Conservation (phyloP, 2,888 invertebrate species). For the Euproctis similis region DNA sequence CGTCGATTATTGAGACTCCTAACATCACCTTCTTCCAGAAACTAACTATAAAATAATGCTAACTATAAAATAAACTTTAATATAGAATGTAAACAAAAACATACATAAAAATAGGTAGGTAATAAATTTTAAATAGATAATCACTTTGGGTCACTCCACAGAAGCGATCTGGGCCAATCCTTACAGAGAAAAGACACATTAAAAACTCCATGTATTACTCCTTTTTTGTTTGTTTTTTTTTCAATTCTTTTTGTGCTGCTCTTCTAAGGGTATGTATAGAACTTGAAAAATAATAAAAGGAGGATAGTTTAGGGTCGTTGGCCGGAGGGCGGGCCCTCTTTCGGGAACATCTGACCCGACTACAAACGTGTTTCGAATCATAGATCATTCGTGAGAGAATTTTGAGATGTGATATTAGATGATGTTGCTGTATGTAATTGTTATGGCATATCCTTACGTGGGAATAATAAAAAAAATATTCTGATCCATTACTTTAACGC, state of each 20-base stretch:
- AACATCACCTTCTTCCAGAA: too few species aligned
- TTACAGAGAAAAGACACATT: constrained; percentile 17
- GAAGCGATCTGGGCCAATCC: constrained; percentile 1
- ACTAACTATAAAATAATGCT: too few species aligned
- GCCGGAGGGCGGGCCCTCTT: constrained; percentile 27
- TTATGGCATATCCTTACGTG: constrained; percentile 1
- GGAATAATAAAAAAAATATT: too few species aligned
- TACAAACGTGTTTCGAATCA: constrained; percentile 34
- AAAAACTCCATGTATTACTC: constrained; percentile 13
- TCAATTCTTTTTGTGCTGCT: too few species aligned
- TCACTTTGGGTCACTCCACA: constrained; percentile 8
- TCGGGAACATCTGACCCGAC: constrained; percentile 27
- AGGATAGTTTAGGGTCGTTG: constrained; percentile 28
- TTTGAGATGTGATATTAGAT: constrained; percentile 15
- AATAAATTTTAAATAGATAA: constrained; percentile 1
- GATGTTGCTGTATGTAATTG: constrained; percentile 6
- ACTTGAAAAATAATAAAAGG: constrained; percentile 28
- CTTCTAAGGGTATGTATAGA: constrained; percentile 21
- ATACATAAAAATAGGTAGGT: too few species aligned
- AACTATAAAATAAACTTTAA: too few species aligned
- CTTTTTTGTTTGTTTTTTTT: too few species aligned
- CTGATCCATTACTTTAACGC: too few species aligned
- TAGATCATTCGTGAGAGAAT: constrained; percentile 31
- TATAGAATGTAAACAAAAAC: too few species aligned
- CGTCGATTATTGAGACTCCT: too few species aligned